These are phyloP conservation scores for Apamea monoglypha DNA, from an alignment of 2,888 invertebrate genomes.

Conservation along the genomic window DNA sequence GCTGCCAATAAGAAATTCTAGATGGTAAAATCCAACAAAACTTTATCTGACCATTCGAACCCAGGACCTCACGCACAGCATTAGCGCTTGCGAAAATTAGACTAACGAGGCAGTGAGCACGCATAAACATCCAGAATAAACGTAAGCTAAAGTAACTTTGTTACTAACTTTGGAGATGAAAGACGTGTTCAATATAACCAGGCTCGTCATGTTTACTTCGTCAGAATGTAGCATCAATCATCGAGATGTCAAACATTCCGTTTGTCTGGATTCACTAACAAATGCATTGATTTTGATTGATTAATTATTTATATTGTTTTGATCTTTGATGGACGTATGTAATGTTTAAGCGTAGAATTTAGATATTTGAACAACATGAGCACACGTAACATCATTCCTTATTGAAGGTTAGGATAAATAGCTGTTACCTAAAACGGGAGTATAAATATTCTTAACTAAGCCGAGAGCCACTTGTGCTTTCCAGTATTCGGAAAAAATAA, in stretches of 20 bases:
- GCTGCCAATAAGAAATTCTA: no score
- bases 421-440: not conserved
- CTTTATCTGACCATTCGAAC: no score
- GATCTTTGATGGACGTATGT: slow-evolving; percentile 9
- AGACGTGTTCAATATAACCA: slow-evolving; percentile 9
- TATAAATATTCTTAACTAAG: not conserved
- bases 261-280: slow-evolving; percentile 22
- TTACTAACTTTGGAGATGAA: slow-evolving; percentile 27
- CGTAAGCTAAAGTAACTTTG: not conserved
- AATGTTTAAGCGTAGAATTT: not conserved
- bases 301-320: slow-evolving; percentile 32
- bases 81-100: not conserved
- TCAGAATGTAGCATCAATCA: slow-evolving; percentile 37
- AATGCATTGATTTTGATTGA: slow-evolving; percentile 29
- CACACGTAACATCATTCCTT: not conserved
- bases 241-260: slow-evolving; percentile 31
- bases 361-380: not conserved
- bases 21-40: no score
- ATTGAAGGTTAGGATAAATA: not conserved
- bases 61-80: no score
- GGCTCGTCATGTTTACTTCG: slow-evolving; percentile 17
- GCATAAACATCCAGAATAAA: not conserved
- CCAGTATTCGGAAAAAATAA: not conserved
- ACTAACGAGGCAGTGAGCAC: not conserved
- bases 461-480: not conserved